phyloP scores from a whole-genome alignment of 2,797 vertebrate species.

The Danio jaintianensis region DNA sequence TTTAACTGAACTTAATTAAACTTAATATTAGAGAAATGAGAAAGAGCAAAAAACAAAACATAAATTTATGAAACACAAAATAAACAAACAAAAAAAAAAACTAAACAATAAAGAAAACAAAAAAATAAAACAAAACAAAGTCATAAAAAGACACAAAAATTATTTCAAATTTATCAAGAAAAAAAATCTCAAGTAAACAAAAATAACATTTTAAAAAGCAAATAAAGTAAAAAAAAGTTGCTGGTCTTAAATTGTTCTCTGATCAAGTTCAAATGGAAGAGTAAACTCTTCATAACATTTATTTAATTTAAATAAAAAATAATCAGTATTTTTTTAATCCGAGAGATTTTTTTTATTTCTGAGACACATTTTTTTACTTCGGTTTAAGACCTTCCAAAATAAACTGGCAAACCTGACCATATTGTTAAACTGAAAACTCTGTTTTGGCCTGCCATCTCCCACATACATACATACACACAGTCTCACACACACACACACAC shows the following conservation, averaged over 20 bases:
- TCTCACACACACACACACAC: conserved; percentile 13
- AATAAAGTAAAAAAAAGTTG: background rate
- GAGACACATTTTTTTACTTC: conserved; percentile 3
- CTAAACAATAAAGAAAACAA: background rate
- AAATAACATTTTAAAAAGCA: background rate
- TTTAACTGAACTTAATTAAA: conserved; percentile 38
- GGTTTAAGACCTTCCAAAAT: conserved; percentile 28
- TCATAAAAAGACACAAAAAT: background rate
- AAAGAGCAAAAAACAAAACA: background rate
- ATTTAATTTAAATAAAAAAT: too few relatives aligned
- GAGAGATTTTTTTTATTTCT: background rate
- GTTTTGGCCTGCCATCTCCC: conserved; percentile 39
- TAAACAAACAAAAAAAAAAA: background rate
- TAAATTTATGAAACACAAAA: too few relatives aligned
- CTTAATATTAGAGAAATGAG: background rate
- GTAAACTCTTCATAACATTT: conserved; percentile 10
- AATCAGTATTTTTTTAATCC: background rate
- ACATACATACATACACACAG: background rate
- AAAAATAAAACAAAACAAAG: background rate
- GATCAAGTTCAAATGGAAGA: conserved; percentile 35
- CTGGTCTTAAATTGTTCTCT: conserved; percentile 3
- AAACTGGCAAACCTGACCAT: conserved; percentile 18
- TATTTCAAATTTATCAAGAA: background rate
- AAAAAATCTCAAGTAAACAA: background rate
- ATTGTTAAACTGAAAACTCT: conserved; percentile 30